Percentiles rank a stretch among this genome's conserved stretches.
Evolutionary conservation across 2,113 vertebrate genomes (phyloP).

Genomic region (Tamias sibiricus): DNA sequence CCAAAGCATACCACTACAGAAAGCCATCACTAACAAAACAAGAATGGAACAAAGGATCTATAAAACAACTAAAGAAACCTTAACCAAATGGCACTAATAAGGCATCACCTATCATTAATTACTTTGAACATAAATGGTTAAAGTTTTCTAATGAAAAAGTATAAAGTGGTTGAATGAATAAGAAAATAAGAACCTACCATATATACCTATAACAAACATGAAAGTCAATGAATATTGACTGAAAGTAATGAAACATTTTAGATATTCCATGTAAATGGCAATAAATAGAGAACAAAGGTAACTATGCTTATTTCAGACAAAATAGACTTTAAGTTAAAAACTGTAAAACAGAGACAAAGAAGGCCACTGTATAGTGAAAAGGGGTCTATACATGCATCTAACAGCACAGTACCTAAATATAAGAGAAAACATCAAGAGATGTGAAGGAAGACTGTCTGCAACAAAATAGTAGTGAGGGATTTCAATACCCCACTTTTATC

Average conservation of each 20-base stretch:
- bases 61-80: not conserved
- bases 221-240: not conserved
- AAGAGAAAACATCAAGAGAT: not conserved
- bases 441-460: not conserved
- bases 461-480: not conserved
- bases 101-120: not conserved
- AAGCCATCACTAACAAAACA: no score
- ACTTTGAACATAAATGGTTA: not conserved
- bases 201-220: not conserved
- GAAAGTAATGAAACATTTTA: not conserved
- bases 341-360: not conserved
- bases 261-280: not conserved
- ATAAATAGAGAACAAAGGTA: not conserved
- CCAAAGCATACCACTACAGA: no score
- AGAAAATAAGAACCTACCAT: not conserved
- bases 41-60: no score
- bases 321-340: not conserved
- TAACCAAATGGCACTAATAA: not conserved
- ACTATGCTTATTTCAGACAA: not conserved
- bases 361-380: not conserved
- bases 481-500: not conserved
- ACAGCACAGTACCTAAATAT: not conserved
- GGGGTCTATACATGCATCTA: not conserved
- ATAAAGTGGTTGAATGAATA: not conserved
- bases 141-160: not conserved